phyloP scores from a whole-genome alignment of 2,888 invertebrate species.

The Sialis lutaria region DNA sequence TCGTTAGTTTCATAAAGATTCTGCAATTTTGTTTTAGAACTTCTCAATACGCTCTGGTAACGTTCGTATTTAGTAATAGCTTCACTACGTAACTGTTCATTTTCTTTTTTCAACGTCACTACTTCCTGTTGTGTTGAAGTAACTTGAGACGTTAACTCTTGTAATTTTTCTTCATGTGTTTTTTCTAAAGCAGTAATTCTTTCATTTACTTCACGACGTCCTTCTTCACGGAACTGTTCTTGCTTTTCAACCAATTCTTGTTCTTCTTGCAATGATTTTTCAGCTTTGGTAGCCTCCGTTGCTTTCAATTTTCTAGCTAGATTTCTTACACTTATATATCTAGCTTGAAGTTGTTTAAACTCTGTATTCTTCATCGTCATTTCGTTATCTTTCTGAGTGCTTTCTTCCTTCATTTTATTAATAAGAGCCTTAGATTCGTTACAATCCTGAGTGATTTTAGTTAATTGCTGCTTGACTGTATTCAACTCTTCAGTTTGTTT shows the following conservation, averaged over 20 bases:
- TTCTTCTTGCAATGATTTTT: constrained; percentile 26
- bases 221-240: constrained; percentile 28
- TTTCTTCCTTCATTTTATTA: constrained; percentile 37
- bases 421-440: constrained; percentile 36
- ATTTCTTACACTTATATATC: constrained; percentile 60
- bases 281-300: constrained; percentile 19
- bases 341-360: constrained; percentile 24
- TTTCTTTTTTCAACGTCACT: constrained; percentile 34
- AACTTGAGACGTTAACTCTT: constrained; percentile 28
- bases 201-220: constrained; percentile 26
- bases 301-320: constrained; percentile 88
- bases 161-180: constrained; percentile 25
- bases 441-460: constrained; percentile 43
- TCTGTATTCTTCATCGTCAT: constrained; percentile 2
- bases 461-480: constrained; percentile 35
- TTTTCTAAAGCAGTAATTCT: constrained; percentile 24
- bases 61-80: constrained; percentile 27
- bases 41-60: constrained; percentile 40
- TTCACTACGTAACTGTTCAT: constrained; percentile 23
- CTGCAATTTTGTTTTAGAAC: constrained; percentile 56
- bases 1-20: constrained; percentile 53
- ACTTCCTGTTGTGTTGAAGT: constrained; percentile 28
- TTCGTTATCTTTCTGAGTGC: neutral
- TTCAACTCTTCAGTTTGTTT: constrained; percentile 45
- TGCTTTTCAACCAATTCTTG: constrained; percentile 24